Percentiles rank a stretch among this genome's conserved stretches.
Evolutionary conservation across 2,888 invertebrate genomes (phyloP).

Genomic region (Parnassius smintheus): DNA sequence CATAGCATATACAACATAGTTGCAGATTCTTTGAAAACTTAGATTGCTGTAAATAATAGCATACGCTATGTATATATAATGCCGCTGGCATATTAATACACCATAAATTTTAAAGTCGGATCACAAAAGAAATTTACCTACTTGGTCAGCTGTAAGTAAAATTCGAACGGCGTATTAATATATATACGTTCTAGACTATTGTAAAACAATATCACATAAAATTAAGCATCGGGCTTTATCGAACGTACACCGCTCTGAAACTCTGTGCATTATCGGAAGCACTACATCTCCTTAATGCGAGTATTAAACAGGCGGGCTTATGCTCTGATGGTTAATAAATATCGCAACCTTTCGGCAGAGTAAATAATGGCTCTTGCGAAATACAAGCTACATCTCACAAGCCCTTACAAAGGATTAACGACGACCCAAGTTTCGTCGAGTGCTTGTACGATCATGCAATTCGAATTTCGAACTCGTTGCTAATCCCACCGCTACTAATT

Average conservation of each 20-base stretch:
- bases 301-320: slow-evolving; percentile 46
- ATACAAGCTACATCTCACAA: slow-evolving; percentile 46
- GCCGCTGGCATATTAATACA: too few species aligned
- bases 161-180: too few species aligned
- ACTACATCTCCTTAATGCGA: slow-evolving; percentile 50
- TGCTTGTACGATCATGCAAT: slow-evolving; percentile 31
- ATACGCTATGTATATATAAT: too few species aligned
- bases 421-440: slow-evolving; percentile 34
- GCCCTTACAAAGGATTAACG: slow-evolving; percentile 55
- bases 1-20: too few species aligned
- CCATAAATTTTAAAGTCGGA: too few species aligned
- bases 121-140: too few species aligned
- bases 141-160: too few species aligned
- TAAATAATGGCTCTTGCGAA: slow-evolving; percentile 46
- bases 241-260: slow-evolving; percentile 29
- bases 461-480: slow-evolving; percentile 40
- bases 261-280: slow-evolving; percentile 43
- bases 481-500: slow-evolving; percentile 58
- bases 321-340: slow-evolving; percentile 58
- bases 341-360: slow-evolving; percentile 48
- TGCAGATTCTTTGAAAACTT: too few species aligned
- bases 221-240: slow-evolving; percentile 27
- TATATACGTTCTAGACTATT: slow-evolving; percentile 29
- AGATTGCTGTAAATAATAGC: too few species aligned
- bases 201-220: slow-evolving; percentile 31